Percentiles rank a stretch among this genome's conserved stretches.
Conservation (phyloP, 2,797 vertebrate genomes). For the Tauraco hartlaubi region DNA sequence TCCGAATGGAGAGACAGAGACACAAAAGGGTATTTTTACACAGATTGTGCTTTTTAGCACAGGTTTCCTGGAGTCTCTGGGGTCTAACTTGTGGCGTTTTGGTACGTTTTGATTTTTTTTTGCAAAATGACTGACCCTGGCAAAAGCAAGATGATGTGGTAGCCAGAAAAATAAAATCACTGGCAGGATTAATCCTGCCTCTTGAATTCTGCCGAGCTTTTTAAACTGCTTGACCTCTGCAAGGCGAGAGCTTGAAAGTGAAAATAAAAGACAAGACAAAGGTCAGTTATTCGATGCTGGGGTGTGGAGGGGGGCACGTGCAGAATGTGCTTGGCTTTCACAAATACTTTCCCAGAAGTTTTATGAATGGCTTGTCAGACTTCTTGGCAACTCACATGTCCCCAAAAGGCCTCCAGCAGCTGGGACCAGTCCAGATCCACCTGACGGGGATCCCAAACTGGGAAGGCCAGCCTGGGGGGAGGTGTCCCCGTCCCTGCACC, state of each 20-base stretch:
- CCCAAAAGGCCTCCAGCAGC: background rate
- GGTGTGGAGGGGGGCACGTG: background rate
- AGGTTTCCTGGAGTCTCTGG: background rate
- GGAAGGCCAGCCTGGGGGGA: background rate
- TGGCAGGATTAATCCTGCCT: background rate
- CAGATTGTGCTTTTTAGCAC: background rate
- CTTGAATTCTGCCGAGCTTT: background rate
- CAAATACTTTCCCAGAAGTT: background rate
- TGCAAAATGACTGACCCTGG: background rate
- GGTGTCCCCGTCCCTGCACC: fast-evolving
- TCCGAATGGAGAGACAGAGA: background rate
- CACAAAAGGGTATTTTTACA: background rate
- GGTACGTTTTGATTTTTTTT: background rate
- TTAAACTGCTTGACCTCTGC: background rate
- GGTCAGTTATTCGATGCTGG: conserved; percentile 2
- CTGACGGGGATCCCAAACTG: background rate
- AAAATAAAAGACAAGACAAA: conserved; percentile 59
- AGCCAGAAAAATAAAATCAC: background rate
- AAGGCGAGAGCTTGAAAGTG: conserved; percentile 1
- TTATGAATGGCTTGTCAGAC: conserved; percentile 3
- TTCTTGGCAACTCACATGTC: background rate
- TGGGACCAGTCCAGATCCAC: background rate
- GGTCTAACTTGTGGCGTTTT: background rate
- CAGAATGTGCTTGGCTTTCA: background rate
- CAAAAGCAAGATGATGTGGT: background rate